Percentiles rank a stretch among this genome's conserved stretches.
Conservation (phyloP, 2,113 vertebrate genomes). For the Micromys minutus region DNA sequence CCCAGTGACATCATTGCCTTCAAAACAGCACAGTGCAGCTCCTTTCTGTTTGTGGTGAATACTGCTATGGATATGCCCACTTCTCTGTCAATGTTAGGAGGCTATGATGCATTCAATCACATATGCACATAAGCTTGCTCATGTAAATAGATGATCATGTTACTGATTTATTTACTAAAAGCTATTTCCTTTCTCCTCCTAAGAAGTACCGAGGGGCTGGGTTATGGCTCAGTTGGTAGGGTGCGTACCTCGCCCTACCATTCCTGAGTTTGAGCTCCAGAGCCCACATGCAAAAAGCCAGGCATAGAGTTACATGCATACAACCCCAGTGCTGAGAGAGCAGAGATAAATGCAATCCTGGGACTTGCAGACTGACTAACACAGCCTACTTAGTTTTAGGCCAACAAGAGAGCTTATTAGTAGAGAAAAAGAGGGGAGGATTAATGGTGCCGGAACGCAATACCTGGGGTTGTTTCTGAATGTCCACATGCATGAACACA, state of each 20-base stretch:
- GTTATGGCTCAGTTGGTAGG: background rate
- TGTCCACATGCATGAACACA: background rate
- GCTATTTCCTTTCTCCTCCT: background rate
- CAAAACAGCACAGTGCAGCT: accelerated
- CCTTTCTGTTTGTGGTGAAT: background rate
- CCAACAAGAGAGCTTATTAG: background rate
- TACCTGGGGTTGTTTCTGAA: background rate
- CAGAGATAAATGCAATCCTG: background rate
- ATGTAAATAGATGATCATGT: background rate
- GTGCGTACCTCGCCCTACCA: background rate
- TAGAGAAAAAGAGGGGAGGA: background rate
- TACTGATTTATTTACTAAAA: background rate
- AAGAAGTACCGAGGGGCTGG: no score
- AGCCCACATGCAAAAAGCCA: background rate
- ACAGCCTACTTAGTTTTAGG: background rate
- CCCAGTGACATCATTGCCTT: background rate
- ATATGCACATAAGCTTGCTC: background rate
- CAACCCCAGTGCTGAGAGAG: background rate
- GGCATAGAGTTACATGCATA: background rate
- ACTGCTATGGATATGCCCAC: background rate
- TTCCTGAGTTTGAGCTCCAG: background rate
- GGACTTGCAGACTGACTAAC: background rate
- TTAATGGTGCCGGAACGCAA: background rate
- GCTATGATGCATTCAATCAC: background rate
- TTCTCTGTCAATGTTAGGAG: background rate